Percentiles rank a stretch among this genome's conserved stretches.
Conservation (phyloP, 2,113 vertebrate genomes). For the Guaruba guarouba region DNA sequence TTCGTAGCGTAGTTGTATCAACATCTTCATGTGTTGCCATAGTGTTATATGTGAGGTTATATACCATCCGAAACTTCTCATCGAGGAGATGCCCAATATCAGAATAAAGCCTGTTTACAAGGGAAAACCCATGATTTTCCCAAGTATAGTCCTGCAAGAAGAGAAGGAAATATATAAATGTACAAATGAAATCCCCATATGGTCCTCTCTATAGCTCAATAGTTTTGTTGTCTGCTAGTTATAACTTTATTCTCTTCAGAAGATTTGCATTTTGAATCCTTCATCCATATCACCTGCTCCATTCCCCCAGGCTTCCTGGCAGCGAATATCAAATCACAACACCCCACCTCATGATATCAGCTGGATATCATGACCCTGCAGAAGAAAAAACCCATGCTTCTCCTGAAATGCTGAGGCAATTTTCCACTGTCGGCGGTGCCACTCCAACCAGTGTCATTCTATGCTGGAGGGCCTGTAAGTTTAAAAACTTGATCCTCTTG, state of each 20-base stretch:
- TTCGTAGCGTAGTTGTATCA: conserved; percentile 80
- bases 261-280: neutral
- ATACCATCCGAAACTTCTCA: conserved; percentile 85
- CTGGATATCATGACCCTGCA: neutral
- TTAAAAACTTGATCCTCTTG: neutral
- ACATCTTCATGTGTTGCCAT: conserved; percentile 83
- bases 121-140: conserved; percentile 87
- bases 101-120: conserved; percentile 86
- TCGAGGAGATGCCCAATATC: conserved; percentile 85
- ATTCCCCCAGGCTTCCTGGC: neutral
- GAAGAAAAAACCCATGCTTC: neutral
- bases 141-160: conserved; percentile 82
- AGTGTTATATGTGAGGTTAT: conserved; percentile 84
- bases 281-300: neutral
- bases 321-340: neutral
- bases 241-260: neutral
- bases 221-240: neutral
- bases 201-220: neutral
- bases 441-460: neutral
- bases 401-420: neutral
- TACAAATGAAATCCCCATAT: neutral
- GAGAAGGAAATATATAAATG: neutral
- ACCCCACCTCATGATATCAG: neutral
- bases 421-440: neutral
- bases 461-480: neutral